These are phyloP conservation scores for Acanthiza pusilla DNA, from an alignment of 2,797 vertebrate genomes.

Conservation along the genomic window DNA sequence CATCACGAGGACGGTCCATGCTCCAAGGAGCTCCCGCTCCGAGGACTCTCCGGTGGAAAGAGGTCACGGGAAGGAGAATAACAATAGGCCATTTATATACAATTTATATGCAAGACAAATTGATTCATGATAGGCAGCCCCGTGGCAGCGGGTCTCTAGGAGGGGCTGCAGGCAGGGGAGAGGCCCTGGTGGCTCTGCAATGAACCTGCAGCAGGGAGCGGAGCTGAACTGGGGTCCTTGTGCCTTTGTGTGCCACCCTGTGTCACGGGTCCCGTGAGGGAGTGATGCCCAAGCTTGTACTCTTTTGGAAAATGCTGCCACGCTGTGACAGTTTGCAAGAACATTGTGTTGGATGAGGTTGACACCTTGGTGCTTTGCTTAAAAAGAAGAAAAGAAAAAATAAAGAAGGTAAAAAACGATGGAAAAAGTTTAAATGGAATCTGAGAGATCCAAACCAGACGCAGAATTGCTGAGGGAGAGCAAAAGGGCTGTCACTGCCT, in stretches of 20 bases:
- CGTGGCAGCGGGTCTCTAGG: background rate
- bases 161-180: background rate
- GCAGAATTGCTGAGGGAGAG: background rate
- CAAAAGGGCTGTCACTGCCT: background rate
- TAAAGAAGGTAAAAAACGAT: rapidly evolving
- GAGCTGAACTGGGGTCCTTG: background rate
- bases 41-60: slow-evolving; percentile 14
- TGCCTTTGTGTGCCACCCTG: rapidly evolving
- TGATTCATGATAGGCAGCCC: slow-evolving; percentile 44
- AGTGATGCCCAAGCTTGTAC: background rate
- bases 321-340: background rate
- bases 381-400: background rate
- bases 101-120: slow-evolving; percentile 65
- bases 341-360: background rate
- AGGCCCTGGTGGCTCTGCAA: background rate
- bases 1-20: background rate
- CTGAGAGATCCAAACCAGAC: background rate
- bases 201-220: rapidly evolving
- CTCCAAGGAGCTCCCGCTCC: slow-evolving; percentile 30
- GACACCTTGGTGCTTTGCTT: background rate
- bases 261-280: background rate
- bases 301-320: background rate
- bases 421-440: background rate
- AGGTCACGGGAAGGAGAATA: slow-evolving; percentile 61
- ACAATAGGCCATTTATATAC: slow-evolving; percentile 53